phyloP scores from a whole-genome alignment of 2,888 invertebrate genomes.

The Monochamus alternatus region DNA sequence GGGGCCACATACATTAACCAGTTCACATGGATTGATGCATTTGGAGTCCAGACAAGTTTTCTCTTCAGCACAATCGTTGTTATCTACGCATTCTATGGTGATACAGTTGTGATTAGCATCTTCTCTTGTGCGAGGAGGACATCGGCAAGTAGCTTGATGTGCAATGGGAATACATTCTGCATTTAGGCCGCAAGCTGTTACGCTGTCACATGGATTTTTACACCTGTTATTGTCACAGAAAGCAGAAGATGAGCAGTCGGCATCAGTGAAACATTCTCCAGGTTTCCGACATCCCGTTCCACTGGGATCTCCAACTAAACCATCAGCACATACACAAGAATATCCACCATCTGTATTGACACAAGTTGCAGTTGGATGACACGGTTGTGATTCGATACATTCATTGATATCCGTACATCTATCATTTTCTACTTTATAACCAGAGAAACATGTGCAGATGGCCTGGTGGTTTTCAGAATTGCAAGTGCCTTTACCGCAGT shows the following conservation, averaged over 20 bases:
- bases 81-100: constrained; percentile 84
- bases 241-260: constrained; percentile 85
- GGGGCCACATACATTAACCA: constrained; percentile 87
- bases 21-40: constrained; percentile 86
- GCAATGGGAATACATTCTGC: constrained; percentile 82
- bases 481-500: constrained; percentile 88
- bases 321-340: constrained; percentile 84
- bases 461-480: constrained; percentile 81
- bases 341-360: constrained; percentile 86
- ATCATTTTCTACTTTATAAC: constrained; percentile 79
- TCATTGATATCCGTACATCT: constrained; percentile 88
- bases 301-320: constrained; percentile 84
- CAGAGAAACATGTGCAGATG: constrained; percentile 83
- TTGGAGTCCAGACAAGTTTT: constrained; percentile 86
- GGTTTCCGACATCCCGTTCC: constrained; percentile 85
- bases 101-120: constrained; percentile 83
- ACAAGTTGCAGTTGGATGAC: constrained; percentile 84
- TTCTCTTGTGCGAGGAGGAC: constrained; percentile 83
- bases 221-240: constrained; percentile 84
- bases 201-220: constrained; percentile 82
- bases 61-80: constrained; percentile 81
- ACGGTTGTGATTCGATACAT: constrained; percentile 81
- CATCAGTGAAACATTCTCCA: constrained; percentile 86
- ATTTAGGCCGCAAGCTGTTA: constrained; percentile 81
- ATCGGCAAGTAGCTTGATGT: constrained; percentile 83